Percentiles rank a stretch among this genome's conserved stretches.
These are phyloP conservation scores for Synergus laeviventris DNA, from an alignment of 2,888 invertebrate genomes.

Conservation along the genomic window DNA sequence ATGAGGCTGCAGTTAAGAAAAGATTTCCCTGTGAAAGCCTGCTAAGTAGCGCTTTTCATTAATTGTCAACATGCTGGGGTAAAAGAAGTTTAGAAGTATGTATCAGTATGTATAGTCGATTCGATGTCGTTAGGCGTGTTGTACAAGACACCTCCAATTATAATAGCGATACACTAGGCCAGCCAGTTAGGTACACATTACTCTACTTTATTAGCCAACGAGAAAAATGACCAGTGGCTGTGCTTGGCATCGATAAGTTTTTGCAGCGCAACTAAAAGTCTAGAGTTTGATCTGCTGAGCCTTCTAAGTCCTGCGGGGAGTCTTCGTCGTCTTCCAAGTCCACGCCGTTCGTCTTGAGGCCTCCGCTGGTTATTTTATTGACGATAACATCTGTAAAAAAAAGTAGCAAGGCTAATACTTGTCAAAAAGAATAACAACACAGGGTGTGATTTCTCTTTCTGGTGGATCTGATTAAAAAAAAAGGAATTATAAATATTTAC, in stretches of 20 bases:
- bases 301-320: constrained; percentile 83
- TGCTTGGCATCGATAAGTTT: constrained; percentile 10
- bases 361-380: constrained; percentile 75
- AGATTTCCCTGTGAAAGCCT: constrained; percentile 41
- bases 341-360: constrained; percentile 79
- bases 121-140: constrained; percentile 32
- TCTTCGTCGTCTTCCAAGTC: constrained; percentile 87
- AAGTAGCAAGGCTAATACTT: background rate
- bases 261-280: constrained; percentile 80
- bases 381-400: constrained; percentile 74
- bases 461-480: background rate
- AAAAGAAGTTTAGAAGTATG: constrained; percentile 2
- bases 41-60: constrained; percentile 40
- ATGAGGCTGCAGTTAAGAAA: constrained; percentile 29
- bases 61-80: constrained; percentile 3
- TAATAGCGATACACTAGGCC: constrained; percentile 60
- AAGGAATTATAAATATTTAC: constrained; percentile 76
- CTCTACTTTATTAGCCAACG: constrained; percentile 49
- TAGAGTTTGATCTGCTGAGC: constrained; percentile 86
- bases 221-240: constrained; percentile 44
- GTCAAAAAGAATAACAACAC: no score
- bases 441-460: constrained; percentile 6
- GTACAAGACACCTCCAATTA: constrained; percentile 64
- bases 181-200: constrained; percentile 52
- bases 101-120: background rate